Evolutionary conservation across 2,888 invertebrate species (phyloP).

Genomic region (Phyllotreta cruciferae): DNA sequence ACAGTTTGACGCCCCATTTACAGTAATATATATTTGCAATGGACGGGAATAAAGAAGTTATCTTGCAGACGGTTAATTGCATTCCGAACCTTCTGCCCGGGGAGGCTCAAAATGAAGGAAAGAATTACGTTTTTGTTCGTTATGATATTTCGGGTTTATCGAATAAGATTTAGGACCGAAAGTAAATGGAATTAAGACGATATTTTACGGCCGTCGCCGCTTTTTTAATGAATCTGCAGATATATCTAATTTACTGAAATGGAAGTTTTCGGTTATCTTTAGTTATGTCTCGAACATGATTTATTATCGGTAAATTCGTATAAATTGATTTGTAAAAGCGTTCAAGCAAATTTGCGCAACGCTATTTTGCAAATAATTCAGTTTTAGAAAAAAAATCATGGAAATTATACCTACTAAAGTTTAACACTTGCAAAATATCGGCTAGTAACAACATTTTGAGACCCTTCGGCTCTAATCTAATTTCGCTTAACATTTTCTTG

Average conservation of each 20-base stretch:
- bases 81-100: conserved; percentile 48
- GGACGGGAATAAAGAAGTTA: conserved; percentile 57
- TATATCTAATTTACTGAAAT: conserved; percentile 19
- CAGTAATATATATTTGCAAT: conserved; percentile 60
- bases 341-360: too few species aligned
- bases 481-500: not conserved
- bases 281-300: too few species aligned
- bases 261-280: conserved; percentile 14
- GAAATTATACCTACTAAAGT: too few species aligned
- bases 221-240: conserved; percentile 24
- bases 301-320: too few species aligned
- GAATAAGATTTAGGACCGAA: conserved; percentile 34
- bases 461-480: too few species aligned
- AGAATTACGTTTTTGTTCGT: conserved; percentile 41
- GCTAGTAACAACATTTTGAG: not conserved
- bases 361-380: too few species aligned
- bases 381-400: too few species aligned
- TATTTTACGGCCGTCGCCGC: conserved; percentile 23
- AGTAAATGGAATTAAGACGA: conserved; percentile 33
- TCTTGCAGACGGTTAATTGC: conserved; percentile 55
- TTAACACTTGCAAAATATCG: too few species aligned
- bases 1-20: conserved; percentile 58
- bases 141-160: conserved; percentile 44
- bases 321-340: too few species aligned
- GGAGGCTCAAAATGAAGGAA: conserved; percentile 28